Conservation (phyloP, 2,797 vertebrate genomes). For the Acanthopagrus latus region DNA sequence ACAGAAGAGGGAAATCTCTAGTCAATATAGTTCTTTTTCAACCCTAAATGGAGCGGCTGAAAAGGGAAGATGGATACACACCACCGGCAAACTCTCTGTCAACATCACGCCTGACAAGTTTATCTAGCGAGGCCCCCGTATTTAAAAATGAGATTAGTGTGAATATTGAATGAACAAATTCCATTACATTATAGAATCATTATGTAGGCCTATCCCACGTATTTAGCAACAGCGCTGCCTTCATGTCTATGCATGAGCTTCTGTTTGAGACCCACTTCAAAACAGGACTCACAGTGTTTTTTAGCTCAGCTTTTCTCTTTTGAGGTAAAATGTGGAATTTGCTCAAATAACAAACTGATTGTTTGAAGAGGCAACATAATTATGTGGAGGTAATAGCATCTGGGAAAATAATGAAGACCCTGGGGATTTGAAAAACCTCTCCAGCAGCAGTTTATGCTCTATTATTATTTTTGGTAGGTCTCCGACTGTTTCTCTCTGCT, state of each 20-base stretch:
- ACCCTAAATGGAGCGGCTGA: constrained; percentile 39
- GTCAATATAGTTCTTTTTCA: constrained; percentile 34
- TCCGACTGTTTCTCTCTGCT: constrained; percentile 56
- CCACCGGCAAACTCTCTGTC: constrained; percentile 50
- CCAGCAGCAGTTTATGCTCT: constrained; percentile 74
- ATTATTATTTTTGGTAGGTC: constrained; percentile 70
- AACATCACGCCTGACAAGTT: constrained; percentile 59
- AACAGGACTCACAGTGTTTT: constrained; percentile 55
- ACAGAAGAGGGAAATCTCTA: constrained; percentile 40
- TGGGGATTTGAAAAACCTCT: constrained; percentile 66
- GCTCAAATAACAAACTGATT: constrained; percentile 75
- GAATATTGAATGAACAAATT: constrained; percentile 64
- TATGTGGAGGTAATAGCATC: constrained; percentile 80
- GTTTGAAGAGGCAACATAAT: constrained; percentile 82
- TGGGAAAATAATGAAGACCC: constrained; percentile 83
- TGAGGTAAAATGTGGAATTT: constrained; percentile 74
- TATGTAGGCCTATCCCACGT: constrained; percentile 48
- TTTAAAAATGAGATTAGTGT: constrained; percentile 63
- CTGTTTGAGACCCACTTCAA: constrained; percentile 71
- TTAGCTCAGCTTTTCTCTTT: constrained; percentile 47
- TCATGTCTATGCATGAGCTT: constrained; percentile 65
- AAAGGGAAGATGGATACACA: constrained; percentile 48
- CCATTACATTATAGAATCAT: constrained; percentile 58
- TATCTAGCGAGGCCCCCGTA: constrained; percentile 45
- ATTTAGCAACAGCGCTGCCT: constrained; percentile 54